Base-by-base conservation (phyloP, 2,797 vertebrate species). In the Buceros bicornis region DNA sequence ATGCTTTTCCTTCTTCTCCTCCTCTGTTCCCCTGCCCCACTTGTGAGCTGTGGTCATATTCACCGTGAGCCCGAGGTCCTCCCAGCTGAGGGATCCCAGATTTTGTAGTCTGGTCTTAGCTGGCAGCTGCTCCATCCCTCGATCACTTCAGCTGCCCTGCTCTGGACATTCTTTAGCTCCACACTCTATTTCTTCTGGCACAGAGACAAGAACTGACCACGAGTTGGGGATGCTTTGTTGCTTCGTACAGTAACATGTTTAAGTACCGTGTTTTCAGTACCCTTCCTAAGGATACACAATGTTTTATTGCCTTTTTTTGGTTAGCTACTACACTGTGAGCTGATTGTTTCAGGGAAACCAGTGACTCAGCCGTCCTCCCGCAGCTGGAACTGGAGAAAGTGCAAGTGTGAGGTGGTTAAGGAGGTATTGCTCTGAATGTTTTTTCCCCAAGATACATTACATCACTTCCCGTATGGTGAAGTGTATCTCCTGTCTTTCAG, bases 351-450 rank as follows among this genome's bases (percentile, higher is more conserved):
- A 28, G 89, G 73, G 87, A 70, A 81, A 71, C 48, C 60, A 77
- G 73, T 95, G 91, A 94, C 69, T 95, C 91, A 82, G 84, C 72
- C 87, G 95, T 95, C 70, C 29, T 90, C n/a, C 83, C 0, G 5
- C 89, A 77, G n/a, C 4, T 87, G 87, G 87, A 86, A n/a, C 51
- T 82, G 60, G 67, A 66, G 82, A 95, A 85, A 94, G 79, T 91
- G 61, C 71, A 89, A 90, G 74, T 70, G 71, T 80, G 56, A 11
- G 80, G 90, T 80, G 82, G 50, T 78, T 81, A 43, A 87, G 62
- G 85, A 93, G 57, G 14, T 29, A 71, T 54, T 83, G 53, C 89
- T 91, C 29, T 26, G 61, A 74, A 17, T 56, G 14, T 8, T 54
- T 33, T 53, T 74, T 42, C 70, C 67, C 47, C 54, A 18, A 26